phyloP scores from a whole-genome alignment of 1,140 invertebrate species.

The Oryzaephilus surinamensis region DNA sequence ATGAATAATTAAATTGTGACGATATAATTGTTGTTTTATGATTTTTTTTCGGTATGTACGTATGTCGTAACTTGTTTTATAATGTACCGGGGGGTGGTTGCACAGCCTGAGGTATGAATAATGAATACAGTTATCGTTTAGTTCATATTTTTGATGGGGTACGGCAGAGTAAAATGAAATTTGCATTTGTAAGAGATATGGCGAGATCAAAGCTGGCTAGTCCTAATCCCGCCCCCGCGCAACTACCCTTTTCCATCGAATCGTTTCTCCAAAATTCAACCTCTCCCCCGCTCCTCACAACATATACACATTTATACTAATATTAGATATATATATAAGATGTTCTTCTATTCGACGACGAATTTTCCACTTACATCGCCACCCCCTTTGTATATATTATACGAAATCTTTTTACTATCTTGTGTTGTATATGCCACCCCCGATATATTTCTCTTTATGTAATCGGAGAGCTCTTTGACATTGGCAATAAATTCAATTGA shows the following conservation, averaged over 20 bases:
- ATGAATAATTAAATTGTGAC: too few species aligned
- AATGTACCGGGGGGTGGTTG: slow-evolving; percentile 13
- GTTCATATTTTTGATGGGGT: slow-evolving; percentile 40
- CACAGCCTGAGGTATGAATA: slow-evolving; percentile 36
- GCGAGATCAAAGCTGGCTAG: slow-evolving; percentile 34
- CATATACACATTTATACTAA: too few species aligned
- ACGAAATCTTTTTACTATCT: too few species aligned
- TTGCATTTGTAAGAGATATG: slow-evolving; percentile 39
- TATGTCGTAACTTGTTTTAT: neutral
- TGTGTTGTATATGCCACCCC: too few species aligned
- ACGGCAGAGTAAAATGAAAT: slow-evolving; percentile 37
- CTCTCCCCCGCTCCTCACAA: neutral
- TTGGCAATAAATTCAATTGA: too few species aligned
- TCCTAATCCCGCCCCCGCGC: slow-evolving; percentile 11
- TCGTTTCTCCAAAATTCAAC: slow-evolving; percentile 1
- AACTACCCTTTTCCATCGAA: slow-evolving; percentile 9
- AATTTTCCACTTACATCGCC: too few species aligned
- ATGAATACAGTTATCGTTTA: slow-evolving; percentile 40
- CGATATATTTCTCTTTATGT: too few species aligned
- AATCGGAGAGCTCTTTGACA: too few species aligned
- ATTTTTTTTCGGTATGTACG: neutral
- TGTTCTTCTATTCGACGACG: too few species aligned
- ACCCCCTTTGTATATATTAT: too few species aligned
- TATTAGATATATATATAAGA: too few species aligned
- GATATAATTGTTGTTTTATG: neutral